Evolutionary conservation across 2,797 vertebrate genomes (phyloP).

Genomic region (Bradypodion ventrale): DNA sequence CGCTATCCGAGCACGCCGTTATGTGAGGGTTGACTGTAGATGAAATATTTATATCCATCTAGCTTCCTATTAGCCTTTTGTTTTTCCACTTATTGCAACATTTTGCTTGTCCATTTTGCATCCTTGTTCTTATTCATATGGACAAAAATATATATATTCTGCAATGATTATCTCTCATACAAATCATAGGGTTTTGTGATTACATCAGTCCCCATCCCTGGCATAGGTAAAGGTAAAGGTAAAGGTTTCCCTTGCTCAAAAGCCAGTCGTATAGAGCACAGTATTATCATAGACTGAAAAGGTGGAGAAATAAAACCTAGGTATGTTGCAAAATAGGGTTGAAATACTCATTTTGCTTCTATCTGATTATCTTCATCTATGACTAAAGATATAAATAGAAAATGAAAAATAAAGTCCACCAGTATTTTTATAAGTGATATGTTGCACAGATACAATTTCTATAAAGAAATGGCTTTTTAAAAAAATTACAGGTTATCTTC

Average conservation of each 20-base stretch:
- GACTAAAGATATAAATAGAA: neutral
- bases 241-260: too few species aligned
- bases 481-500: neutral
- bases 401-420: neutral
- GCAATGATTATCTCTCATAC: neutral
- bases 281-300: conserved; percentile 29
- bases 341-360: neutral
- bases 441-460: neutral
- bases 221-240: too few species aligned
- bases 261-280: too few species aligned
- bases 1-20: too few species aligned
- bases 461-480: neutral
- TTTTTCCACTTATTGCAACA: too few species aligned
- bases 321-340: conserved; percentile 3
- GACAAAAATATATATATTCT: neutral
- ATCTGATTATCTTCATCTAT: neutral
- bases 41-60: too few species aligned
- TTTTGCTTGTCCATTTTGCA: neutral
- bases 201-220: conserved; percentile 31
- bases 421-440: neutral
- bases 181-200: conserved; percentile 30
- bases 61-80: too few species aligned
- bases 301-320: conserved; percentile 11
- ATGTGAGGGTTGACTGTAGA: too few species aligned
- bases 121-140: neutral